These are phyloP conservation scores for Podarcis cretensis DNA, from an alignment of 2,113 vertebrate species.

Conservation along the genomic window DNA sequence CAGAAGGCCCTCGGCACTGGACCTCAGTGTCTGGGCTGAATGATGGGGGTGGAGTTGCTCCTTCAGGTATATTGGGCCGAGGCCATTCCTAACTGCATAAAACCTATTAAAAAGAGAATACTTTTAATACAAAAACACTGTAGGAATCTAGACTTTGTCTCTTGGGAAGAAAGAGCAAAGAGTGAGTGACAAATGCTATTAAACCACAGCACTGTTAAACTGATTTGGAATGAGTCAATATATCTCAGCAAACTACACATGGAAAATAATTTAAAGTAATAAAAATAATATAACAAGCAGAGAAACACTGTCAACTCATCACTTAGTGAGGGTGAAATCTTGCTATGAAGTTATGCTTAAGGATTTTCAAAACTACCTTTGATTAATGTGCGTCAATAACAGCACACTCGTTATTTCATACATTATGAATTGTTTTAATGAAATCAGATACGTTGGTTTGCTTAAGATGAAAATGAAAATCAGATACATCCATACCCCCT, in stretches of 20 bases:
- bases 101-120: background rate
- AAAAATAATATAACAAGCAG: conserved; percentile 56
- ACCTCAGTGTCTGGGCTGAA: no score
- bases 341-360: conserved; percentile 37
- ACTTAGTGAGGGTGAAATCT: conserved; percentile 41
- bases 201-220: conserved; percentile 8
- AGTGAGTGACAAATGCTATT: background rate
- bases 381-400: conserved; percentile 40
- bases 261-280: conserved; percentile 54
- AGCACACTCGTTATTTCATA: conserved; percentile 32
- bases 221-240: conserved; percentile 42
- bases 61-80: no score
- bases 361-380: conserved; percentile 49
- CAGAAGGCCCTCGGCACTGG: no score
- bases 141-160: background rate
- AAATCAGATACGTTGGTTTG: conserved; percentile 37
- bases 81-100: background rate
- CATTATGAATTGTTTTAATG: conserved; percentile 44
- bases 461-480: conserved; percentile 56
- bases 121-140: background rate
- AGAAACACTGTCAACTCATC: conserved; percentile 48
- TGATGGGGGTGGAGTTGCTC: no score
- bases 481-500: conserved; percentile 29
- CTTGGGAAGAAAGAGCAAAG: background rate
- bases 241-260: conserved; percentile 48